phyloP scores from a whole-genome alignment of 2,113 vertebrate species.

The Indicator indicator region DNA sequence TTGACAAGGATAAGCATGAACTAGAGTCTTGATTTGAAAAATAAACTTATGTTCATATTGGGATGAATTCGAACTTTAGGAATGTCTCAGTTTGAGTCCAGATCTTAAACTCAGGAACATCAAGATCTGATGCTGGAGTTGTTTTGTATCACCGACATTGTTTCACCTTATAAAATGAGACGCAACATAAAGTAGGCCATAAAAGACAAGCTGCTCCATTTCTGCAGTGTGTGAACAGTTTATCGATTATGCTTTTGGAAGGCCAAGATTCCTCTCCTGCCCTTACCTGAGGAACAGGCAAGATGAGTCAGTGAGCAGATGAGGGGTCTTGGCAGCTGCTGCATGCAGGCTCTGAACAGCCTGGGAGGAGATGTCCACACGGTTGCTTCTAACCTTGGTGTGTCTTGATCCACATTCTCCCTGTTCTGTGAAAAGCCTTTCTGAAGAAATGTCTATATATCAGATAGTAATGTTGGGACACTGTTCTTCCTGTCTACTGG shows the following conservation, averaged over 20 bases:
- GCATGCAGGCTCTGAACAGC: background rate
- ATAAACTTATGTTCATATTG: background rate
- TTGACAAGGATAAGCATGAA: background rate
- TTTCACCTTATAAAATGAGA: background rate
- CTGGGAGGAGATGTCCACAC: background rate
- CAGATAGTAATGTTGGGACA: background rate
- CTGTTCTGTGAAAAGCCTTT: background rate
- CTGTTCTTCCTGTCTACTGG: background rate
- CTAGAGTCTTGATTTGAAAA: background rate
- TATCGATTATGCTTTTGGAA: background rate
- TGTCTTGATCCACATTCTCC: background rate
- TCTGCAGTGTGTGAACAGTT: background rate
- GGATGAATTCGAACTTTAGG: background rate
- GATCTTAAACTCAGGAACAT: background rate
- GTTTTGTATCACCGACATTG: background rate
- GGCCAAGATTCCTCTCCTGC: background rate
- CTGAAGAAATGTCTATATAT: background rate
- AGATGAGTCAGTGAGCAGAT: background rate
- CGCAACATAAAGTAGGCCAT: background rate
- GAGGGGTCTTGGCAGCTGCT: background rate
- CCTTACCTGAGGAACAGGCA: background rate
- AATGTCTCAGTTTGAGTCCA: background rate
- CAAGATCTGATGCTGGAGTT: background rate
- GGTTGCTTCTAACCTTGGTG: background rate
- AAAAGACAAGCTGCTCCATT: background rate